Conservation (phyloP, 2,113 vertebrate genomes). For the Periophthalmodon schlosseri region DNA sequence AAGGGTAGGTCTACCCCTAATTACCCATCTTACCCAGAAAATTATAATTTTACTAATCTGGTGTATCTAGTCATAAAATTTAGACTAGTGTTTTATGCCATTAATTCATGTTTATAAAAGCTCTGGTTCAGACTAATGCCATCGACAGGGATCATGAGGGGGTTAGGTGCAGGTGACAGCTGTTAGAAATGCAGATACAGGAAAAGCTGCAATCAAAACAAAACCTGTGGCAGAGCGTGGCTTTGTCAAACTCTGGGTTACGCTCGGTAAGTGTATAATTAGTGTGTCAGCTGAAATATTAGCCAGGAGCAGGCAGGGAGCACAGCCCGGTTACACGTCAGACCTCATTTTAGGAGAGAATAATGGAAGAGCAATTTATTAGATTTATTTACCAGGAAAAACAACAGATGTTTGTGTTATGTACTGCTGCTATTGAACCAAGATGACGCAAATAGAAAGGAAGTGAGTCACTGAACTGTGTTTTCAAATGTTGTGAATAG, state of each 20-base stretch:
- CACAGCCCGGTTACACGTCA: slow-evolving; percentile 17
- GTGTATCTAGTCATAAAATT: slow-evolving; percentile 8
- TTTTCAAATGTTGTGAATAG: not conserved
- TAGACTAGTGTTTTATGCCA: slow-evolving; percentile 25
- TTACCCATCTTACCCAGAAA: too few species aligned
- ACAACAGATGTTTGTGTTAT: not conserved
- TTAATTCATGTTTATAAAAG: slow-evolving; percentile 34
- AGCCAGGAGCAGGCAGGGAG: slow-evolving; percentile 36
- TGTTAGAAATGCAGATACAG: slow-evolving; percentile 58
- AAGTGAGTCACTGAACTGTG: not conserved
- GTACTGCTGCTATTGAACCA: not conserved
- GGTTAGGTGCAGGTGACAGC: slow-evolving; percentile 49
- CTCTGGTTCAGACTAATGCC: slow-evolving; percentile 18
- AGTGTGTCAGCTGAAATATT: slow-evolving; percentile 54
- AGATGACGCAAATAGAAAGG: not conserved
- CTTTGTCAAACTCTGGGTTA: slow-evolving; percentile 45
- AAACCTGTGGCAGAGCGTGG: slow-evolving; percentile 29
- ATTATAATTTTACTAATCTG: too few species aligned
- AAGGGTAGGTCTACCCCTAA: too few species aligned
- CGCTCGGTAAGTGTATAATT: slow-evolving; percentile 46
- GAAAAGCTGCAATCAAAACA: slow-evolving; percentile 49
- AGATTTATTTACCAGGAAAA: not conserved
- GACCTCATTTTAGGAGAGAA: slow-evolving; percentile 15
- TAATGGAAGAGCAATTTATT: slow-evolving; percentile 2
- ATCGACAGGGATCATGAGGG: slow-evolving; percentile 18